Conservation (phyloP, 1,140 invertebrate genomes). For the Papilio polyxenes region DNA sequence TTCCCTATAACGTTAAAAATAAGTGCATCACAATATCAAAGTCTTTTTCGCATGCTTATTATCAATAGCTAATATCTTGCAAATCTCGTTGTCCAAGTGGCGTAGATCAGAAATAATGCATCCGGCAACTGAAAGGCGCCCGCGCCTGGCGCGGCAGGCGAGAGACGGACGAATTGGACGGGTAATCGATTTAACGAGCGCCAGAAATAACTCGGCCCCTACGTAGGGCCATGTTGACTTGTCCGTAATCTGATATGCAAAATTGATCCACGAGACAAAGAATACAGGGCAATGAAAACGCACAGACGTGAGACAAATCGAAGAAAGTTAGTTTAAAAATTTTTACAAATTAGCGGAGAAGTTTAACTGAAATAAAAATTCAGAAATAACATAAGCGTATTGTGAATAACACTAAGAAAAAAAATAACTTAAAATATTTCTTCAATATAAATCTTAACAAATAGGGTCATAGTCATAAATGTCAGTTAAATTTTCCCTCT, state of each 20-base stretch:
- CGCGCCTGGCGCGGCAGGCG: constrained; percentile 45
- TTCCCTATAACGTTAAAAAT: too few relatives aligned
- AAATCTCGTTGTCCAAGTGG: constrained; percentile 60
- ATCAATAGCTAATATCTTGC: constrained; percentile 64
- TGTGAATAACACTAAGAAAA: neutral
- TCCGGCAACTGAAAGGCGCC: constrained; percentile 59
- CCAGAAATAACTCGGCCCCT: constrained; percentile 72
- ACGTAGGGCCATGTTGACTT: constrained; percentile 44
- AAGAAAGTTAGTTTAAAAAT: too few relatives aligned
- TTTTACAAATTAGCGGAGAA: neutral
- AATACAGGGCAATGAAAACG: neutral
- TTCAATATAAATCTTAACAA: constrained; percentile 14
- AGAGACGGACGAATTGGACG: constrained; percentile 60
- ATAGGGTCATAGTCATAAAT: constrained; percentile 14
- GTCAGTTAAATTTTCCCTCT: neutral
- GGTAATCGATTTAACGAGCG: constrained; percentile 78
- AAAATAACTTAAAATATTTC: constrained; percentile 10
- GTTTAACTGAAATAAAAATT: neutral
- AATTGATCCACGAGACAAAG: neutral
- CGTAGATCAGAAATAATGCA: constrained; percentile 71
- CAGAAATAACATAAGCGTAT: neutral
- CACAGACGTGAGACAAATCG: neutral
- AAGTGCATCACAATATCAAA: too few relatives aligned
- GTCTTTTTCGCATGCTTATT: constrained; percentile 39
- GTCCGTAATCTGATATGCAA: constrained; percentile 44